Conservation (phyloP, 1,140 invertebrate genomes). For the Neelides sp. region DNA sequence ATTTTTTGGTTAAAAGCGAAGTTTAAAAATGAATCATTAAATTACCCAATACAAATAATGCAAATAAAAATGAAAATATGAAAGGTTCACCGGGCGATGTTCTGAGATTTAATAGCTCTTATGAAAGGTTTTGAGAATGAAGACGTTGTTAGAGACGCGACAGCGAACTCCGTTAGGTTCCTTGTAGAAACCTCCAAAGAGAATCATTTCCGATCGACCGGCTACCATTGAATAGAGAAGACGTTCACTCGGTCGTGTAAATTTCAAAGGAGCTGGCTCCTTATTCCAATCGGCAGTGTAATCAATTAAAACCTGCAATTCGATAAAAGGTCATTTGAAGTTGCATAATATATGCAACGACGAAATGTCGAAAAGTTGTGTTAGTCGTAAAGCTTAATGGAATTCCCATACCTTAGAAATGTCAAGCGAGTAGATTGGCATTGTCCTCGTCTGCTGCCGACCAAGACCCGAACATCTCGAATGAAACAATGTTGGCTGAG, state of each 20-base stretch:
- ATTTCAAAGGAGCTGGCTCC: constrained; percentile 10
- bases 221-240: constrained; percentile 78
- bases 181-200: constrained; percentile 86
- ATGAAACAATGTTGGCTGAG: constrained; percentile 13
- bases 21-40: too few species aligned
- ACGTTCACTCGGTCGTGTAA: constrained; percentile 60
- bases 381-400: background rate
- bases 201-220: constrained; percentile 78
- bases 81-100: too few species aligned
- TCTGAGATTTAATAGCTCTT: constrained; percentile 26
- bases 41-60: too few species aligned
- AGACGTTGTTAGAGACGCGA: constrained; percentile 29
- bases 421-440: constrained; percentile 27
- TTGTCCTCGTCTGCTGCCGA: constrained; percentile 16
- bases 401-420: constrained; percentile 20
- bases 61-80: too few species aligned
- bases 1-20: too few species aligned
- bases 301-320: constrained; percentile 25
- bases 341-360: background rate
- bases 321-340: background rate
- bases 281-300: constrained; percentile 29
- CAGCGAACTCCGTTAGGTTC: constrained; percentile 37
- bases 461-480: constrained; percentile 17
- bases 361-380: background rate
- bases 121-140: constrained; percentile 19